Base-by-base conservation (phyloP, 2,797 vertebrate genomes). In the Mus caroli region DNA sequence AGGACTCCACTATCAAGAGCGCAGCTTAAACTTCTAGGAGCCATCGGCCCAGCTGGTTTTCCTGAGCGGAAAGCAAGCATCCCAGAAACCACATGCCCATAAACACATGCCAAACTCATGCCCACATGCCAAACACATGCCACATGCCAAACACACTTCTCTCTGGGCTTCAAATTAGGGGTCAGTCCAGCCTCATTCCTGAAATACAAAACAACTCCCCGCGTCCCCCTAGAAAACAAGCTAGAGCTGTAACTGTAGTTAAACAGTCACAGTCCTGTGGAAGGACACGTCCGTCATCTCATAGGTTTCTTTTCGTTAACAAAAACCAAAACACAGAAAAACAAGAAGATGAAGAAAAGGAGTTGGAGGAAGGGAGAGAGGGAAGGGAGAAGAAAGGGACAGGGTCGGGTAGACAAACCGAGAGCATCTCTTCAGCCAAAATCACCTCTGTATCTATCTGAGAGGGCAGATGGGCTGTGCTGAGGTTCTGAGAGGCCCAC, bases 121-220 rank as follows among this genome's bases (percentile, higher is more conserved):
- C 10, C 50, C 50, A 50, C 50, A 50, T 8, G 50, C 50, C 46
- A 46, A 46, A 46, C 46, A 46, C 46, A 46, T 46, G 46, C 46
- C 46, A 46, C 46, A 46, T 46, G 46, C 46, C 50, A 50, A 50
- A 50, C 50, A 90, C 54, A 78, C 14, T 88, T 77, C 87, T 58
- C 60, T 88, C 78, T 92, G n/a, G 84, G 90, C 54, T 93, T 95
- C 88, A 83, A 71, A 92, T 92, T 82, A 84, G 73, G 64, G 52
- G 93, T 71, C 40, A 50, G 31, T 11, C 83, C 22, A 87, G 40
- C 54, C 26, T 84, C 3, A 37, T 78, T 79, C 54, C 85, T 83
- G n/a, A 76, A 69, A 89, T 50, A 88, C 34, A 67, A 67, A 34
- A 67, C 12, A 67, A 8, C 64, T 31, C 31, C 64, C 31, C 5